Evolutionary conservation across 1,140 invertebrate genomes (phyloP).

Genomic region (Drosophila lowei): DNA sequence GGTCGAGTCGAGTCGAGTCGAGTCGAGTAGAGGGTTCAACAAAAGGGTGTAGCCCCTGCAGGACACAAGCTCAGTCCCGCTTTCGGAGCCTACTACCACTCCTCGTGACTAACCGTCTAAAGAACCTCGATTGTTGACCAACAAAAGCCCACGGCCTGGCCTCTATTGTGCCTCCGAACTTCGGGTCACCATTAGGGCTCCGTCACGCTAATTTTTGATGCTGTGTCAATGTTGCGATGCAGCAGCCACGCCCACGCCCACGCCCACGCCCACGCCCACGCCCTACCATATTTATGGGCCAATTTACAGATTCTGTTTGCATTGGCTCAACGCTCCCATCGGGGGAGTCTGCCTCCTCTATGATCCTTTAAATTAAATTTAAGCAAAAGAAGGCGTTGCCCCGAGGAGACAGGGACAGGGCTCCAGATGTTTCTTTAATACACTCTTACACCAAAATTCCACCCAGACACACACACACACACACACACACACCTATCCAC

Average conservation of each 20-base stretch:
- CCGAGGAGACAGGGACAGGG: slow-evolving; percentile 15
- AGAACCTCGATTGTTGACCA: slow-evolving; percentile 39
- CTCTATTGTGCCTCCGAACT: slow-evolving; percentile 1
- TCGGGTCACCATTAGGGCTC: slow-evolving; percentile 55
- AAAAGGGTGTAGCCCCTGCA: slow-evolving; percentile 10
- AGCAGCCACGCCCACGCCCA: slow-evolving; percentile 43
- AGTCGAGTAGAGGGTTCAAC: neutral
- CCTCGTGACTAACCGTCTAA: slow-evolving; percentile 62
- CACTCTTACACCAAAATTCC: slow-evolving; percentile 32
- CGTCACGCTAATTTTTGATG: slow-evolving; percentile 68
- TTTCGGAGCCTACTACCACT: slow-evolving; percentile 26
- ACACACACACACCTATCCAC: slow-evolving; percentile 5
- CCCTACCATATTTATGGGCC: too few relatives aligned
- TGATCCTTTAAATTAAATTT: slow-evolving; percentile 63
- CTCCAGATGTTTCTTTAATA: slow-evolving; percentile 74
- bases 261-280: slow-evolving; percentile 16
- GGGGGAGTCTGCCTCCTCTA: too few relatives aligned
- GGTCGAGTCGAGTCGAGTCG: slow-evolving; percentile 26
- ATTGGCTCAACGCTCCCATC: slow-evolving; percentile 11
- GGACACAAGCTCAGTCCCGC: slow-evolving; percentile 33
- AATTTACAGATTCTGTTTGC: slow-evolving; percentile 37
- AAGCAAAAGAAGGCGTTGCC: slow-evolving; percentile 49
- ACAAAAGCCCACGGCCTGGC: slow-evolving; percentile 20
- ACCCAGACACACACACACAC: too few relatives aligned
- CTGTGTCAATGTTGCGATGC: slow-evolving; percentile 46